These are phyloP conservation scores for Andrena haemorrhoa DNA, from an alignment of 2,888 invertebrate genomes.

Conservation along the genomic window DNA sequence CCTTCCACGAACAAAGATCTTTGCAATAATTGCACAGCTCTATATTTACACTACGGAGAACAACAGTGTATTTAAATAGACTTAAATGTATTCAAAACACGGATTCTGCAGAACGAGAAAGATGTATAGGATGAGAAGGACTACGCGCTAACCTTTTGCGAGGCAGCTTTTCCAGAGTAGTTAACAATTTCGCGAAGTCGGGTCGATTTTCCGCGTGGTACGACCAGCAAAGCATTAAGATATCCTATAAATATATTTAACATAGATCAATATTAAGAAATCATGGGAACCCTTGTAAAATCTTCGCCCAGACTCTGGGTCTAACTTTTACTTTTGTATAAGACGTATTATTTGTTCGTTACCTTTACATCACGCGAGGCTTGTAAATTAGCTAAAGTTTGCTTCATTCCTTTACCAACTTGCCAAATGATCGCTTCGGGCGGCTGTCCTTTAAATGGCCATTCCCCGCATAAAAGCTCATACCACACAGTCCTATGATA, in stretches of 20 bases:
- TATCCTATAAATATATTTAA: conserved; percentile 89
- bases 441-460: conserved; percentile 97
- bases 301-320: too few relatives aligned
- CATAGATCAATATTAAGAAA: conserved; percentile 35
- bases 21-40: conserved; percentile 75
- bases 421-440: conserved; percentile 99
- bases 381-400: conserved; percentile 96
- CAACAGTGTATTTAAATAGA: conserved; percentile 79
- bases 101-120: conserved; percentile 98
- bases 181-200: conserved; percentile 94
- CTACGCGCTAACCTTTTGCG: conserved; percentile 98
- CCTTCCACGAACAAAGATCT: conserved; percentile 79
- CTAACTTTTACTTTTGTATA: neutral
- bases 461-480: conserved; percentile 97
- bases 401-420: conserved; percentile 98
- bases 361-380: conserved; percentile 98
- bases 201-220: conserved; percentile 94
- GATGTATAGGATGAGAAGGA: conserved; percentile 98
- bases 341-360: conserved; percentile 56
- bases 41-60: conserved; percentile 82
- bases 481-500: conserved; percentile 97
- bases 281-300: neutral
- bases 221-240: conserved; percentile 98
- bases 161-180: conserved; percentile 95
- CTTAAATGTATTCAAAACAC: conserved; percentile 89